Evolutionary conservation across 2,113 vertebrate genomes (phyloP), one percentile per base, ranked within the genome.

Genomic region (Colius striatus): DNA sequence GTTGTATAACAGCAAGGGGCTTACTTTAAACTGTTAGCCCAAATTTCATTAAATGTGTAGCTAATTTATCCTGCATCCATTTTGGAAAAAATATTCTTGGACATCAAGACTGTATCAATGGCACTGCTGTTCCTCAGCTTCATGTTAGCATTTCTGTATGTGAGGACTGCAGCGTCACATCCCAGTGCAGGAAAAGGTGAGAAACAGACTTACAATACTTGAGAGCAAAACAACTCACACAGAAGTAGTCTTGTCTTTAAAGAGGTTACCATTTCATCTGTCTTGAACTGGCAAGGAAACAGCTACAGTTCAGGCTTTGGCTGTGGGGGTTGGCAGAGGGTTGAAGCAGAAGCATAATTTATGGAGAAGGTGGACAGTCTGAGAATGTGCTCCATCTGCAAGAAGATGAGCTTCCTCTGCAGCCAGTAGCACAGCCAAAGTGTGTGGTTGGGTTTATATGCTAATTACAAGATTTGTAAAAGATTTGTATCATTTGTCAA

Each of bases 161-260:
- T 11, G n/a, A 32, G 43, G 38, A 18, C 81, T 84, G 34, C 32
- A 72, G 11, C 1, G 0, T 67, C 3, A 0, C 48, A 34, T 26
- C 12, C 7, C 0, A 0, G 53, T 29, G 9, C 13, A 71, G 62
- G 38, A 55, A 25, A 61, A 61, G 34, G n/a, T 0, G 0, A 84
- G 36, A 17, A 18, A 53, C 16, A 53, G 66, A 17, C 29, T 63
- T 21, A 16, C 0, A 0, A 32, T 38, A 30, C 32, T 34, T 25
- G n/a, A 82, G 43, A 50, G 32, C 45, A 81, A 78, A 75, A 51
- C 29, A 54, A 53, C 20, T 80, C 30, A 32, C 57, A 29, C 23
- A 80, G 41, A 77, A 94, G 77, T 41, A 38, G 15, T 60, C 32
- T 41, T 81, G 43, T 43, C 61, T 70, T 84, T 72, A 55, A 58